Base-by-base conservation (phyloP, 2,888 invertebrate genomes). In the Anodontia alba region DNA sequence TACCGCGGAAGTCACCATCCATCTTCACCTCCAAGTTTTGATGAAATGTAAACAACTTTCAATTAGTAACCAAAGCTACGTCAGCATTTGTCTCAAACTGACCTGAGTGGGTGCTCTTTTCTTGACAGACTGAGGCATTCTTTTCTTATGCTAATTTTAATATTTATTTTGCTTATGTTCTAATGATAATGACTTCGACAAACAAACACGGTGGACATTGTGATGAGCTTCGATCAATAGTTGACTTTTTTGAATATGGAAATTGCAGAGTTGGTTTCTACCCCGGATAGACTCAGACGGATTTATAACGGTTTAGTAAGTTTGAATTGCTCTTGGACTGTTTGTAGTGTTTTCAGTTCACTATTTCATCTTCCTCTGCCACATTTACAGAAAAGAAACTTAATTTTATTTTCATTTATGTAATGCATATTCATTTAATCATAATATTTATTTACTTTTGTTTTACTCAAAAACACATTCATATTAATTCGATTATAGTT, bases 11-110 rank as follows among this genome's bases (percentile, higher is more conserved):
- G 74, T 68, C 80, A 75, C 68, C 73, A 77, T 81, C 81, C 77
- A 75, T 43, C 49, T 57, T 57, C 46, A 43, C 70, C 62, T 68
- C 67, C 23, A 73, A 81, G 81, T 81, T 81, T 80, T 81, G 81
- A 77, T 80, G 80, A 75, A 78, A 85, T 70, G 86, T 80, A 82
- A 87, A 87, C 82, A 87, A 67, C 57, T 10, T 23, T 7, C 84
- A 82, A 87, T 84, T 87, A 84, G 86, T 82, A 29, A 76, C 69
- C 76, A 51, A 43, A 73, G 78, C 54, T 15, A 82, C 84, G n/a
- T 26, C 74, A 76, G 70, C 67, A 84, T 79, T 66, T 81, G 70
- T 36, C 76, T 73, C 83, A 66, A 43, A 42, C 23, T 31, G 42
- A 67, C 71, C 31, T 31, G 42, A 15, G 26, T 31, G 15, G 71